phyloP scores from a whole-genome alignment of 1,140 invertebrate genomes.

The Anastrepha ludens region DNA sequence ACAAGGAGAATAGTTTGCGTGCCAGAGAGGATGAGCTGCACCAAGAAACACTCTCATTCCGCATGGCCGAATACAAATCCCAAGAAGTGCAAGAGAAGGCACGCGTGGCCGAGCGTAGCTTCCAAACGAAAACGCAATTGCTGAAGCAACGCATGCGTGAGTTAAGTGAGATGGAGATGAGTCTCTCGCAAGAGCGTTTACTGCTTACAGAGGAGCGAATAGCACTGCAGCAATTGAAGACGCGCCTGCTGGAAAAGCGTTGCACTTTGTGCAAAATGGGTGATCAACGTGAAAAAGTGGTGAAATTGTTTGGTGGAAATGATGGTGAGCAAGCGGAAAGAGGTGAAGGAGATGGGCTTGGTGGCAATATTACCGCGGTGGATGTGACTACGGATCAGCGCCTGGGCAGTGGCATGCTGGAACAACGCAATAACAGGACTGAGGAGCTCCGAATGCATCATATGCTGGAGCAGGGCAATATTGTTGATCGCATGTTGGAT shows the following conservation, averaged over 20 bases:
- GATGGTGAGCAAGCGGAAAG: background rate
- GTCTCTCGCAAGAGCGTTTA: constrained; percentile 69
- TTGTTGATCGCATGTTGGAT: constrained; percentile 70
- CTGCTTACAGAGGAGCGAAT: constrained; percentile 69
- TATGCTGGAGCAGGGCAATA: constrained; percentile 58
- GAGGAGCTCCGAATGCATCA: constrained; percentile 31
- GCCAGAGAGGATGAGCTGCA: constrained; percentile 72
- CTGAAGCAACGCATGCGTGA: constrained; percentile 64
- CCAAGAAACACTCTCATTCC: constrained; percentile 62
- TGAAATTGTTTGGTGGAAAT: constrained; percentile 6
- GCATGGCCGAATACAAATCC: constrained; percentile 65
- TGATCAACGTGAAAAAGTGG: constrained; percentile 60
- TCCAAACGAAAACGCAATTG: constrained; percentile 66
- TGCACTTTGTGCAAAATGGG: constrained; percentile 71
- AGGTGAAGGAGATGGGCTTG: background rate
- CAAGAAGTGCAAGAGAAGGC: constrained; percentile 70
- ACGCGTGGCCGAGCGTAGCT: constrained; percentile 68
- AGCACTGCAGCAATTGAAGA: constrained; percentile 64
- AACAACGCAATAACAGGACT: background rate
- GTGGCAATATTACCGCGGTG: background rate
- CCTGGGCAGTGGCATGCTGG: background rate
- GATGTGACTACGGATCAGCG: background rate
- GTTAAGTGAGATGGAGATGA: constrained; percentile 67
- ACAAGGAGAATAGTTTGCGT: constrained; percentile 72
- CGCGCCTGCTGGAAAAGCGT: constrained; percentile 62